These are phyloP conservation scores for Rhinoderma darwinii DNA, from an alignment of 2,113 vertebrate genomes.

Conservation along the genomic window DNA sequence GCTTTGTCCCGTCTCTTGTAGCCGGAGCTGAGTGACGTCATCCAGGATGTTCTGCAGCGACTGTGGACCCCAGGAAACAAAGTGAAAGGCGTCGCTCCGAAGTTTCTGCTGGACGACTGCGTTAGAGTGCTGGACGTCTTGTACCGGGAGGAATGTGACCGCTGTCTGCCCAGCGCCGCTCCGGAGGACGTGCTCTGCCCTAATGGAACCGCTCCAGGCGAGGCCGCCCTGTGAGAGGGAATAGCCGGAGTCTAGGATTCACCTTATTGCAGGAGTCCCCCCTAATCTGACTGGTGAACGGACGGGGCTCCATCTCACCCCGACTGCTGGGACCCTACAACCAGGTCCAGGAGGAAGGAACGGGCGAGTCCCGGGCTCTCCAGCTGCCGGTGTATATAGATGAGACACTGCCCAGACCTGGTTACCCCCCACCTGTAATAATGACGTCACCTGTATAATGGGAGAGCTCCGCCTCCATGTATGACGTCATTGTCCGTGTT, in stretches of 20 bases:
- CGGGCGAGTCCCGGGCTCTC: too few species aligned
- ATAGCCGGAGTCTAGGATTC: not conserved
- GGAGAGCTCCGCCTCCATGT: too few species aligned
- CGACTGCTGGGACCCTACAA: too few species aligned
- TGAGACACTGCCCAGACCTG: not conserved
- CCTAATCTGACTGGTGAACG: not conserved
- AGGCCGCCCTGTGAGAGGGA: not conserved
- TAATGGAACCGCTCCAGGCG: not conserved
- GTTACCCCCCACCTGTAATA: too few species aligned
- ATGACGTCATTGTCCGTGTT: not conserved
- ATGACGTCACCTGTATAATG: not conserved
- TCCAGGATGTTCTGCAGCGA: slow-evolving; percentile 67
- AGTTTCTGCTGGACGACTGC: slow-evolving; percentile 76
- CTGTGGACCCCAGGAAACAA: slow-evolving; percentile 63
- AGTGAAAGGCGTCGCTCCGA: slow-evolving; percentile 71
- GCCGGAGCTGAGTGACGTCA: slow-evolving; percentile 45
- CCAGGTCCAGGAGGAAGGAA: not conserved
- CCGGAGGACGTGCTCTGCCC: not conserved
- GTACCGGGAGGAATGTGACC: slow-evolving; percentile 24
- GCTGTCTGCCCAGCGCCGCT: slow-evolving; percentile 9
- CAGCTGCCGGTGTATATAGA: not conserved
- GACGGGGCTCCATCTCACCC: not conserved
- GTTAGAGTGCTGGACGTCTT: slow-evolving; percentile 75
- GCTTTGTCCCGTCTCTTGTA: not conserved
- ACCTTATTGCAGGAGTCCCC: not conserved